Evolutionary conservation across 1,140 invertebrate species (phyloP).

Genomic region (Aricia agestis): DNA sequence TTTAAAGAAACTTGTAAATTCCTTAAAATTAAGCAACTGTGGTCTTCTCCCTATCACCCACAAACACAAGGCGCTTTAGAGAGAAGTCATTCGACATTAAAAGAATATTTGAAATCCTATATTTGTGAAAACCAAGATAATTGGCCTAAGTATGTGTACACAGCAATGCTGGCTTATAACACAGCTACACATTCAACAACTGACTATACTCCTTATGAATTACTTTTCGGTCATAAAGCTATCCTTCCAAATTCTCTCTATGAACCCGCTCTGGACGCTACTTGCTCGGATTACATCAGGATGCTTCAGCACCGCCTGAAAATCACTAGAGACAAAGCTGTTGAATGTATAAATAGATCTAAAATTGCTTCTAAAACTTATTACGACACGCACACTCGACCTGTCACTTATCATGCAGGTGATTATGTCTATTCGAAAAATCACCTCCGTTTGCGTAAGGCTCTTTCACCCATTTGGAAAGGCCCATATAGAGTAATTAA

Average conservation of each 20-base stretch:
- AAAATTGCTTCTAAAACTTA: neutral
- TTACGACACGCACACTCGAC: neutral
- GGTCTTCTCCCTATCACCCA: conserved; percentile 1
- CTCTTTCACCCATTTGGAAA: neutral
- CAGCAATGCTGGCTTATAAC: conserved; percentile 2
- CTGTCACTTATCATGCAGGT: neutral
- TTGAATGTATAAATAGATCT: conserved; percentile 2
- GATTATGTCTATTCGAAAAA: neutral
- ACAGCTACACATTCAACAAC: conserved; percentile 1
- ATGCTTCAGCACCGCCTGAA: conserved; percentile 1
- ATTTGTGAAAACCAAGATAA: neutral
- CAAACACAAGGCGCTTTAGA: neutral
- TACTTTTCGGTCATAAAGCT: neutral
- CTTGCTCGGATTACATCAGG: neutral
- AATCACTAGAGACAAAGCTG: neutral
- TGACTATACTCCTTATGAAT: neutral
- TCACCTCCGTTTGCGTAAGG: neutral
- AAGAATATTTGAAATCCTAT: conserved; percentile 6
- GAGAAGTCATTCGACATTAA: neutral
- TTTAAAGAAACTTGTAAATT: neutral
- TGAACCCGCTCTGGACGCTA: neutral
- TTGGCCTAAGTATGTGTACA: neutral
- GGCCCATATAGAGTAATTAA: neutral
- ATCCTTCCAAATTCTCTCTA: neutral
- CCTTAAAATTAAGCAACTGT: neutral